Percentiles rank a stretch among this genome's conserved stretches.
phyloP scores from a whole-genome alignment of 2,797 vertebrate species.

The Pangasius macronema region DNA sequence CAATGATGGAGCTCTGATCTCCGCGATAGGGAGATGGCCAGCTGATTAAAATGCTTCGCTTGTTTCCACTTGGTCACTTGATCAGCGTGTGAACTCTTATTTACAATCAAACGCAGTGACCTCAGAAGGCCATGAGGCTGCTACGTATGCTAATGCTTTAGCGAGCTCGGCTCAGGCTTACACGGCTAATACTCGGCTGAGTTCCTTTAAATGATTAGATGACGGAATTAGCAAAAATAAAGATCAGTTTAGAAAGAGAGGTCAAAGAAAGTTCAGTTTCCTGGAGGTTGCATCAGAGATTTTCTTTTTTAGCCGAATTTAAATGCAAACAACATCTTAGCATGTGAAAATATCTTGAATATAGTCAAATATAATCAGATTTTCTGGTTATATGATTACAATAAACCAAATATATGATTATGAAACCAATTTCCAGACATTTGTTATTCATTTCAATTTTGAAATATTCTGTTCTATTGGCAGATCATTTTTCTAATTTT shows the following conservation, averaged over 20 bases:
- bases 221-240: constrained; percentile 15
- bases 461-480: not conserved
- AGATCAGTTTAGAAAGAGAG: not conserved
- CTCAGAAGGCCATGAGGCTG: constrained; percentile 50
- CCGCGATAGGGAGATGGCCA: constrained; percentile 86
- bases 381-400: not conserved
- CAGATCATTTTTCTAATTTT: not conserved
- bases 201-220: constrained; percentile 1
- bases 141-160: constrained; percentile 42
- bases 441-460: not conserved
- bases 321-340: not conserved
- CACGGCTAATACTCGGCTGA: not conserved
- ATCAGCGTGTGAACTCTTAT: constrained; percentile 93
- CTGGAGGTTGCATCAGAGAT: not conserved
- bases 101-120: constrained; percentile 82
- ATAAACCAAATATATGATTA: not conserved
- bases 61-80: constrained; percentile 85
- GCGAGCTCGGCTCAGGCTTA: constrained; percentile 4
- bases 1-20: constrained; percentile 86
- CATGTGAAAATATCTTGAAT: not conserved
- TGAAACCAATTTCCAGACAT: not conserved
- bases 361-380: too few species aligned
- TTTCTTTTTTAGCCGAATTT: not conserved
- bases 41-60: constrained; percentile 88
- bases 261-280: not conserved